Evolutionary conservation across 1,140 invertebrate genomes (phyloP).

Genomic region (Penaeus japonicus): DNA sequence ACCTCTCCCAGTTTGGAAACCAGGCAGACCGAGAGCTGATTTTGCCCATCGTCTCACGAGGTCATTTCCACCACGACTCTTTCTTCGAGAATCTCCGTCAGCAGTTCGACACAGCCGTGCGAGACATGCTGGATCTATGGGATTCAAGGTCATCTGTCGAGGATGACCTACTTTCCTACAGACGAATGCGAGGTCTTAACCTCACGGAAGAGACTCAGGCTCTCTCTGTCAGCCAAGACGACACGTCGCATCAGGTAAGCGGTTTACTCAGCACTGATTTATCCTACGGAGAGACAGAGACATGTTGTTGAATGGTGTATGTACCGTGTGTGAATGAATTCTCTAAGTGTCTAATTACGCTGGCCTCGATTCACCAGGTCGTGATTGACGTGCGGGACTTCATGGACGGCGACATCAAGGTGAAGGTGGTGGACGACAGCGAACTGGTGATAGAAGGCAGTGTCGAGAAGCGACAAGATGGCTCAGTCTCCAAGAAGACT

Average conservation of each 20-base stretch:
- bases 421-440: constrained; percentile 55
- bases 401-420: constrained; percentile 45
- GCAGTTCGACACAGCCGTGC: constrained; percentile 15
- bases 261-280: no score
- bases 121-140: not conserved
- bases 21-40: not conserved
- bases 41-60: constrained; percentile 14
- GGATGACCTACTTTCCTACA: constrained; percentile 23
- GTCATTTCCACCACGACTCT: constrained; percentile 18
- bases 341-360: not conserved
- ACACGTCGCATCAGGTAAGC: constrained; percentile 28
- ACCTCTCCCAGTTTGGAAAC: not conserved
- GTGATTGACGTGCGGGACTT: constrained; percentile 57
- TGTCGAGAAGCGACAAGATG: constrained; percentile 36
- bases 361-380: constrained; percentile 7
- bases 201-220: constrained; percentile 44
- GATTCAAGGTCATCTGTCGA: not conserved
- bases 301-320: no score
- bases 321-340: no score
- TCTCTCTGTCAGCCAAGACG: constrained; percentile 23
- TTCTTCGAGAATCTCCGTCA: constrained; percentile 25
- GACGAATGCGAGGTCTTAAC: constrained; percentile 1
- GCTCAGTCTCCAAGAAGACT: constrained; percentile 37
- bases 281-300: no score
- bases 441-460: constrained; percentile 54